Evolutionary conservation across 2,113 vertebrate genomes (phyloP), one percentile per base, ranked within the genome.

Genomic region (Menidia beryllina): DNA sequence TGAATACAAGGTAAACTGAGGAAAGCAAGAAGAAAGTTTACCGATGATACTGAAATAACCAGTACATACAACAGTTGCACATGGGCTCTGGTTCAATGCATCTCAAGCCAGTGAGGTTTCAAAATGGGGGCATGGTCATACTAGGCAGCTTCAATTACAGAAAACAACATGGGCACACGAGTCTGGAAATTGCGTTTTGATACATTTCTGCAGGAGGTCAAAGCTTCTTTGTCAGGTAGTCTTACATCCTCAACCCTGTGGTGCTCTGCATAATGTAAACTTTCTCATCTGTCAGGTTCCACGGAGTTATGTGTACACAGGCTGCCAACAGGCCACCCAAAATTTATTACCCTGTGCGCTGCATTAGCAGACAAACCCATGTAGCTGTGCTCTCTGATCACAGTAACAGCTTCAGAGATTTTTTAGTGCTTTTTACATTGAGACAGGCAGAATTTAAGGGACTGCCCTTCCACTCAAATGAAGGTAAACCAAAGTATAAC

Each of bases 241-340:
- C 5, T 56, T 21, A 38, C n/a, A 14, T 63, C 12, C 43, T 39
- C 45, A 56, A 12, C 30, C 60, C 36, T 47, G 25, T 39, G 43
- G 61, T 20, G 41, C 12, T 26, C 27, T 64, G 59, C n/a, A 24
- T 23, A 56, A 56, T 50, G 24, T 39, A 72, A 63, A 63, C 53
- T 38, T 55, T 25, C 43, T 41, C 5, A 23, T 48, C 43, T 50
- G 59, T 49, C 39, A 72, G 11, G 14, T 54, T 55, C 15, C 7
- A 58, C 27, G 21, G 48, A 21, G n/a, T 36, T 64, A 34, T 49
- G 51, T 54, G 14, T 56, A 48, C 50, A 25, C 5, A 38, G 34
- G 19, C 41, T 56, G 27, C 45, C 66, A 58, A 30, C 13, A 39
- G 50, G 15, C 48, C 24, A 39, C 21, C 5, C 26, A 1, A 34